phyloP scores from a whole-genome alignment of 2,888 invertebrate species.

The Polymixis flavicincta region DNA sequence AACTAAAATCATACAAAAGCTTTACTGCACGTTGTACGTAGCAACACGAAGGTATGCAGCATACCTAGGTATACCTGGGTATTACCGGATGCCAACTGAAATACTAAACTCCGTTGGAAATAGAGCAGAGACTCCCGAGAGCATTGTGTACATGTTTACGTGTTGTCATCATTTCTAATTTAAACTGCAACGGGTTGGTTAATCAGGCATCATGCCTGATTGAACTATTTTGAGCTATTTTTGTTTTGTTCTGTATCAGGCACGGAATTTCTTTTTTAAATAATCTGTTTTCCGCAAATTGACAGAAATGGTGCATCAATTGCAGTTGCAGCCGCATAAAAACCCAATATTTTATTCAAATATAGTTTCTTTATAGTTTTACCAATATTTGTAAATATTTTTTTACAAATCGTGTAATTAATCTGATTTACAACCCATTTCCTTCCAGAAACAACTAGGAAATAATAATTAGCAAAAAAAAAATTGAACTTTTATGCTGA shows the following conservation, averaged over 20 bases:
- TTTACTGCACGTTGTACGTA: not conserved
- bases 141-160: constrained; percentile 25
- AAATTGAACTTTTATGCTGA: too few species aligned
- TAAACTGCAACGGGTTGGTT: not conserved
- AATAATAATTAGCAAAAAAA: too few species aligned
- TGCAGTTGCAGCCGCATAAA: not conserved
- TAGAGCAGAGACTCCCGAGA: constrained; percentile 20
- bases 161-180: constrained; percentile 31
- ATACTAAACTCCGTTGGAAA: constrained; percentile 32
- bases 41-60: constrained; percentile 5
- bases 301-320: not conserved
- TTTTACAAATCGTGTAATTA: too few species aligned
- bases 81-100: constrained; percentile 19
- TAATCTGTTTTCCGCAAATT: not conserved
- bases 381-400: too few species aligned
- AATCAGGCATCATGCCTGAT: not conserved
- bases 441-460: too few species aligned
- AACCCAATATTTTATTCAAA: not conserved
- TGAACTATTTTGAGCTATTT: not conserved
- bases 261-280: not conserved
- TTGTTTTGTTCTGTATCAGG: not conserved
- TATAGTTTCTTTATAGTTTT: too few species aligned
- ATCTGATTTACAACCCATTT: too few species aligned
- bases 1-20: not conserved
- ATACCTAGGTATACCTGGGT: constrained; percentile 4